These are phyloP conservation scores for Drosophila willistoni DNA, from an alignment of 1,140 invertebrate genomes.

Conservation along the genomic window DNA sequence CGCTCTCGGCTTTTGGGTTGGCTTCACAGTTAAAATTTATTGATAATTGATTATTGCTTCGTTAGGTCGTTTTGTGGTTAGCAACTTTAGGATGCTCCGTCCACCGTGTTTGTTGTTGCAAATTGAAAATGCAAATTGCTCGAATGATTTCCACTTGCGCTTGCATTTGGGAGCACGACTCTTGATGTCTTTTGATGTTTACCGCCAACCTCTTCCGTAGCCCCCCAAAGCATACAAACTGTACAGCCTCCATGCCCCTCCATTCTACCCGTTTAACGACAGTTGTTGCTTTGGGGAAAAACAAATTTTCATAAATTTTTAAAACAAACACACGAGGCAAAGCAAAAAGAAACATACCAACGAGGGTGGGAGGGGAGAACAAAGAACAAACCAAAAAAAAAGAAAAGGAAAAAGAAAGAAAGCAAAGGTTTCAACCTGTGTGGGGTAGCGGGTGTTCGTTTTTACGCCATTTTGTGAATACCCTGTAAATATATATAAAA, in stretches of 20 bases:
- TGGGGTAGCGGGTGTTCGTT: conserved; percentile 29
- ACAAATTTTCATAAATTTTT: conserved; percentile 81
- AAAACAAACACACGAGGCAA: conserved; percentile 68
- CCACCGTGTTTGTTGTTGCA: conserved; percentile 70
- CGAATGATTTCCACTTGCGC: conserved; percentile 54
- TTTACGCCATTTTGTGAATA: conserved; percentile 67
- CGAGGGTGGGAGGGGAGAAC: not conserved
- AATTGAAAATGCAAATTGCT: conserved; percentile 81
- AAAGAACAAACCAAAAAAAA: not conserved
- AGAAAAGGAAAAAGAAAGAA: conserved; percentile 31
- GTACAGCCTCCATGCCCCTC: not conserved
- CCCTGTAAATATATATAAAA: conserved; percentile 13
- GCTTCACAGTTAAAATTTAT: conserved; percentile 63
- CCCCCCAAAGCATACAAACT: not conserved
- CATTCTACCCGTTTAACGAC: conserved; percentile 5
- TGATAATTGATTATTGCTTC: conserved; percentile 83
- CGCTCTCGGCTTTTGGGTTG: not conserved
- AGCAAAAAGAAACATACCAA: conserved; percentile 18
- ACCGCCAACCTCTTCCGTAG: conserved; percentile 12
- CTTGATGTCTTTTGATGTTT: conserved; percentile 68
- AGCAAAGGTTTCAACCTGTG: conserved; percentile 34
- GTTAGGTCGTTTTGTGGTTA: conserved; percentile 65
- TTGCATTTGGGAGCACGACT: conserved; percentile 31
- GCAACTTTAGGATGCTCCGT: not conserved
- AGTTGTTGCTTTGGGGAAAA: conserved; percentile 65